phyloP scores from a whole-genome alignment of 2,113 vertebrate genomes.

The Pteropus alecto region DNA sequence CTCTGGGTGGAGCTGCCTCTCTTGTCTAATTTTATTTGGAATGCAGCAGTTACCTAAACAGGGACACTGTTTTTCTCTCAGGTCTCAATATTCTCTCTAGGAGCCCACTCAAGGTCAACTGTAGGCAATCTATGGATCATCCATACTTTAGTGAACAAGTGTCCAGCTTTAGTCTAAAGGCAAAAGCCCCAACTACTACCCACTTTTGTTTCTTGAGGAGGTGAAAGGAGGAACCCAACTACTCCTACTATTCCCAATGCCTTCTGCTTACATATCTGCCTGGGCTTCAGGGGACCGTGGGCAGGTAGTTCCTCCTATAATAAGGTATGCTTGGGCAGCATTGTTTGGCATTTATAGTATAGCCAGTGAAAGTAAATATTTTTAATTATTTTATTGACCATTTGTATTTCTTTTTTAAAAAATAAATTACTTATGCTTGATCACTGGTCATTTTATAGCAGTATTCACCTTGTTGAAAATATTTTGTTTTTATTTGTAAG shows the following conservation, averaged over 20 bases:
- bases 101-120: neutral
- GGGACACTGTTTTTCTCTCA: neutral
- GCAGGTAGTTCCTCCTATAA: neutral
- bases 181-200: no score
- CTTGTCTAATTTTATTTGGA: constrained; percentile 4
- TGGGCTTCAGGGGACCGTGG: neutral
- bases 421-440: neutral
- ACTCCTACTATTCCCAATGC: neutral
- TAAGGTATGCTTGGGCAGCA: neutral
- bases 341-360: neutral
- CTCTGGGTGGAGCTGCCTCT: neutral
- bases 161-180: neutral
- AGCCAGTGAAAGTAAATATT: neutral
- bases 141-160: neutral
- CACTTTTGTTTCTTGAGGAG: neutral
- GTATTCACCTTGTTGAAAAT: neutral
- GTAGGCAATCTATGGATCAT: neutral
- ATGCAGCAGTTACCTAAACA: neutral
- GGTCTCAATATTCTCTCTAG: neutral
- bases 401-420: neutral
- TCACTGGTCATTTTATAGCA: neutral
- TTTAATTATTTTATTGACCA: neutral
- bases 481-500: neutral
- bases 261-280: neutral
- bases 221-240: neutral